Percentiles rank a stretch among this genome's conserved stretches.
These are phyloP conservation scores for Protomyctophum bolini DNA, from an alignment of 2,113 vertebrate genomes.

Conservation along the genomic window DNA sequence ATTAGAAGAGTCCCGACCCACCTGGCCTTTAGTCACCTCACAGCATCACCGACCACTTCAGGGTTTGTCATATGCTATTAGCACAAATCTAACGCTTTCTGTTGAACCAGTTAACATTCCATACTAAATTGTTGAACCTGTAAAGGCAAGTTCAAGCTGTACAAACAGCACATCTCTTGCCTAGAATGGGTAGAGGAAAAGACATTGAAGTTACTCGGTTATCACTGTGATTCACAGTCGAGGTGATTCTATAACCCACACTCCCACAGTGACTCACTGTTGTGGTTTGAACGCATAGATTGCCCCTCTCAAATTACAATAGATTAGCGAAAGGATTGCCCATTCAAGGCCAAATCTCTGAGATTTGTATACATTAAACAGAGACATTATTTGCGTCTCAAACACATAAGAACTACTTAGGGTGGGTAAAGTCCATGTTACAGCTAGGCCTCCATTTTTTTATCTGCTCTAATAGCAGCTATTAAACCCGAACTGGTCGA, in stretches of 20 bases:
- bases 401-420: not conserved
- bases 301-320: not conserved
- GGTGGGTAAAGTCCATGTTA: not conserved
- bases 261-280: not conserved
- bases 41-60: conserved; percentile 15
- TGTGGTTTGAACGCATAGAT: not conserved
- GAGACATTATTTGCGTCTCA: not conserved
- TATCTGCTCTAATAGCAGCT: not conserved
- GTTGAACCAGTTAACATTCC: conserved; percentile 1
- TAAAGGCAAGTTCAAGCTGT: not conserved
- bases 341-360: too few species aligned
- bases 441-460: not conserved
- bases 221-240: not conserved
- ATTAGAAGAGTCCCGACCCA: too few species aligned
- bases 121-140: not conserved
- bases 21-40: conserved; percentile 41
- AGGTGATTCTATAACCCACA: not conserved
- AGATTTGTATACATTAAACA: not conserved
- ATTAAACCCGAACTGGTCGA: not conserved
- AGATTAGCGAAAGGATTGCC: not conserved
- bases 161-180: not conserved
- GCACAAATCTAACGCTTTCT: conserved; percentile 20
- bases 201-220: not conserved
- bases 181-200: not conserved
- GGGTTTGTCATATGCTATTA: conserved; percentile 18